Base-by-base conservation (phyloP, 1,140 invertebrate genomes). In the Limonius californicus region DNA sequence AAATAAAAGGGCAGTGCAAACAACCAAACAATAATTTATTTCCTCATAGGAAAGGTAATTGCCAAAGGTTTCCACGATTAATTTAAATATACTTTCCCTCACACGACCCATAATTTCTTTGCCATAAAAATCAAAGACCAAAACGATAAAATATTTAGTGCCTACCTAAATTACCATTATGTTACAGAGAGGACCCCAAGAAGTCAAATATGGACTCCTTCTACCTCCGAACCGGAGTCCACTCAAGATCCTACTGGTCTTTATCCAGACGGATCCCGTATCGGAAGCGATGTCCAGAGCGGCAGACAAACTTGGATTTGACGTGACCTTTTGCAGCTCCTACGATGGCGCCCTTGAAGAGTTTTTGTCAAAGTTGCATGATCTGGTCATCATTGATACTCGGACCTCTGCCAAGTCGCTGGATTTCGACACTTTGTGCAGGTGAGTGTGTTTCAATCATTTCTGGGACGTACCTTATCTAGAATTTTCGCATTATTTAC, bases 351-450 rank as follows among this genome's bases (percentile, higher is more conserved):
- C 86, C 1, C 68, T 87, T 19, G 85, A 88, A 59, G 78, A 79
- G 23, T 86, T 84, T 71, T 81, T 85, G 60, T 79, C 76, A 57
- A 80, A 80, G 54, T 79, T 77, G 57, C 82, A 85, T 62, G 74
- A 89, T 74, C 73, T 89, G 68, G 82, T 89, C 39, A 83, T 89
- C 64, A 84, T 89, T 61, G 87, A 89, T 78, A 80, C 81, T 35
- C 78, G 87, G 61, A 82, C 80, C 64, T 75, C 76, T 54, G 18
- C 45, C 18, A 50, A 50, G 12, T 84, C 84, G 66, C 77, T 84
- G 57, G 86, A 89, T 76, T 82, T 82, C 58, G 84, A 87, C 71
- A 77, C 82, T 19, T 77, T 87, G 67, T 87, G 86, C 79, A 85
- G 86, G 84, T 84, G 71, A 62, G 71, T 27, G n/a, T n/a, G n/a